Conservation (phyloP, 2,888 invertebrate species). For the Agrotis segetum region DNA sequence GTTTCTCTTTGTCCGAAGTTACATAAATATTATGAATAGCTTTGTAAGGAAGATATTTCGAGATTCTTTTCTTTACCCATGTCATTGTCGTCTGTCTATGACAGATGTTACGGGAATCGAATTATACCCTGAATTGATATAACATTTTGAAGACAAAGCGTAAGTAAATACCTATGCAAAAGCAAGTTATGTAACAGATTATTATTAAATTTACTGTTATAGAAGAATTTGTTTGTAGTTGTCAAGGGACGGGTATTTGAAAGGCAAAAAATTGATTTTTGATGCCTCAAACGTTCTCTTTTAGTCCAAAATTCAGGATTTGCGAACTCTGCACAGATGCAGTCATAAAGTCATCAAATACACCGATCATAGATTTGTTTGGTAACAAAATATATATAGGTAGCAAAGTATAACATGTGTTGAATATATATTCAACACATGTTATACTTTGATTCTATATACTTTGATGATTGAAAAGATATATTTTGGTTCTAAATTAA, state of each 20-base stretch:
- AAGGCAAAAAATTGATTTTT: not conserved
- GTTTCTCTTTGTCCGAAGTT: slow-evolving; percentile 24
- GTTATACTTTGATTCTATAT: no score
- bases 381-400: not conserved
- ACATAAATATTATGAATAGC: slow-evolving; percentile 6
- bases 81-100: slow-evolving; percentile 13
- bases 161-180: no score
- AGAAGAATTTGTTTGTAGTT: not conserved
- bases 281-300: not conserved
- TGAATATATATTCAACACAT: no score
- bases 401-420: no score
- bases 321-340: not conserved
- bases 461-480: no score
- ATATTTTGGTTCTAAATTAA: not conserved
- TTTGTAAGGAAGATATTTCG: not conserved
- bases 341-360: not conserved
- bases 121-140: not conserved
- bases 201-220: not conserved
- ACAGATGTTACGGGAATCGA: not conserved
- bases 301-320: not conserved
- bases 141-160: not conserved
- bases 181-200: not conserved
- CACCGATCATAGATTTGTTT: not conserved
- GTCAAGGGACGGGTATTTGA: no score
- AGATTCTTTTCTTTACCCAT: not conserved